Evolutionary conservation across 2,888 invertebrate species (phyloP), one percentile per base, ranked within the genome.

Genomic region (Hypena proboscidalis): DNA sequence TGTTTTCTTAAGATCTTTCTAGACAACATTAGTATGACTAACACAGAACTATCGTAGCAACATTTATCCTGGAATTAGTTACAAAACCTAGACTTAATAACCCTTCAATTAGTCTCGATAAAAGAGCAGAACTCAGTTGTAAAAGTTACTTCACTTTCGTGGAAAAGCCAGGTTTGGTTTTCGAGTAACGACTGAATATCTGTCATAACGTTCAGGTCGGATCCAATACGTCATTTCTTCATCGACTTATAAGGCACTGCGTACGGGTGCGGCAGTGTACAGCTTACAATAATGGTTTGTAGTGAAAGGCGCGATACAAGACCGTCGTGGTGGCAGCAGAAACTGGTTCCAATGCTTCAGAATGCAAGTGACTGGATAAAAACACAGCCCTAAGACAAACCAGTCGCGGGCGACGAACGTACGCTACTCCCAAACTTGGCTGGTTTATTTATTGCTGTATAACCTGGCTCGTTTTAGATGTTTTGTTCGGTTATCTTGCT

Each of bases 351-450:
- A 79, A 77, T 78, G 82, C 85, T 77, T 85, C 85, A 89, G 88
- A 88, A 88, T 88, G 86, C 82, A 85, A 85, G 88, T 86, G 83
- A 86, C 84, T 85, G 88, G 87, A 89, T 83, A 87, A 88, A 88
- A 89, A 89, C 87, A 85, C 78, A 74, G 77, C 72, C 75, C 75
- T 74, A 79, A 85, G 81, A 83, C 78, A 83, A 87, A 88, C 88
- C 89, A 87, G 88, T 87, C 82, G 52, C 66, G 65, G 69, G 63
- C 71, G 66, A 45, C 20, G 29, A 59, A 62, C 63, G 57, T 62
- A 64, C 63, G 53, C 58, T 40, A 42, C 74, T 67, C 51, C 63
- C 59, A 54, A 67, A 74, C 64, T 75, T 71, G 61, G 69, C 39
- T 53, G 60, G 57, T 41, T 68, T 60, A 56, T 51, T 50, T 37